These are phyloP conservation scores for Bufo gargarizans DNA, from an alignment of 2,113 vertebrate species.

Conservation along the genomic window DNA sequence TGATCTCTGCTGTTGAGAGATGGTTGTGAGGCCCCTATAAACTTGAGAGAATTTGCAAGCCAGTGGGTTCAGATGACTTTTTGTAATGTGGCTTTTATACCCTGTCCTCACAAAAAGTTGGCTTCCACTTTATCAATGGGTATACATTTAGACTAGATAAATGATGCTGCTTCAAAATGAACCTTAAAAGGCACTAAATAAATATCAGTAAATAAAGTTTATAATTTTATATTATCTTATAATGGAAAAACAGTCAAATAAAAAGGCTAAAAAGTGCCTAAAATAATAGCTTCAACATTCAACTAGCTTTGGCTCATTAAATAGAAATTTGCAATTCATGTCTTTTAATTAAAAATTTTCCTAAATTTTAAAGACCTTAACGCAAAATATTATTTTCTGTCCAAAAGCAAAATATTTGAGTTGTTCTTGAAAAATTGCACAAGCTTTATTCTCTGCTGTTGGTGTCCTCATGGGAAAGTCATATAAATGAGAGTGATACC, in stretches of 20 bases:
- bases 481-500: constrained; percentile 86
- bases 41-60: too few relatives aligned
- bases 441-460: constrained; percentile 82
- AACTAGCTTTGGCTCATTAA: background rate
- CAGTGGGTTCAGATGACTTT: too few relatives aligned
- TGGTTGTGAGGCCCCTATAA: too few relatives aligned
- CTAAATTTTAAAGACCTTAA: constrained; percentile 73
- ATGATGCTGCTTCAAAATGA: too few relatives aligned
- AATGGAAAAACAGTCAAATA: background rate
- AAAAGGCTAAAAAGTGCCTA: background rate
- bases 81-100: too few relatives aligned
- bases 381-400: constrained; percentile 74
- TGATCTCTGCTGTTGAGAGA: too few relatives aligned
- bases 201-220: too few relatives aligned
- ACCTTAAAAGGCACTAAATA: too few relatives aligned
- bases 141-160: too few relatives aligned
- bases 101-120: too few relatives aligned
- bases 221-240: background rate
- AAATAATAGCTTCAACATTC: background rate
- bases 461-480: constrained; percentile 84
- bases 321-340: background rate
- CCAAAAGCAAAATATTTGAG: constrained; percentile 74
- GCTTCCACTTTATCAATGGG: too few relatives aligned
- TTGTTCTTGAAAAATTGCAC: constrained; percentile 77
- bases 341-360: constrained; percentile 40